Base-by-base conservation (phyloP, 2,797 vertebrate species). In the Diglossa cyanea region DNA sequence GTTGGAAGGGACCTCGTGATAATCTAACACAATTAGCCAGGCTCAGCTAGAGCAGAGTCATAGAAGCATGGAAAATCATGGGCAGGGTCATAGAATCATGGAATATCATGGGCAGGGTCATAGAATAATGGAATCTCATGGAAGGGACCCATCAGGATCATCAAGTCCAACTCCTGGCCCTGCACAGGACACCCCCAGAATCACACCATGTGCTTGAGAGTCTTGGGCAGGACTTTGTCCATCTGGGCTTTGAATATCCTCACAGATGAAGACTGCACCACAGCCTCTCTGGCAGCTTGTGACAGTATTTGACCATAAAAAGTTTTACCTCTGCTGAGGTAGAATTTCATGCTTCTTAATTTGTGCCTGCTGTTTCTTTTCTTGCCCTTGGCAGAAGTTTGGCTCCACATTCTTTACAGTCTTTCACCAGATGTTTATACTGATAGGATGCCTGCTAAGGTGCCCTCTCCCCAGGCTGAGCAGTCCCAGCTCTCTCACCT, bases 101-200 rank as follows among this genome's bases (percentile, higher is more conserved):
- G 30, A 9, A 6, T 1, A 1, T 6, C 30, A 53, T 53, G 18
- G 30, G 53, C 19, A 55, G 17, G 47, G 30, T 53, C 20, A 18
- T 2, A 24, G 30, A 58, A 17, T 7, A 10, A 1, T 30, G 26
- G 17, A 30, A 54, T 17, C 10, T 51, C 24, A 50, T 55, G 35
- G 35, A 30, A 55, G 16, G 19, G 10, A 30, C 31, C 14, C 11
- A 2, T 15, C 9, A 57, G 60, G 44, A 65, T 57, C 42, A 65
- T 33, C 0, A 1, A 20, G 7, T 24, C 60, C 60, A 65, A 0
- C 31, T 55, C 13, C 60, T 25, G 50, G 19, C 25, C 50, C 35
- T 24, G 25, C 42, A 57, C 35, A 48, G 25, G 33, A 30, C 25
- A 35, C 17, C 11, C 23, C 31, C 35, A 65, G 17, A 55, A 42